Evolutionary conservation across 2,797 vertebrate species (phyloP).

Genomic region (Danio choprae): DNA sequence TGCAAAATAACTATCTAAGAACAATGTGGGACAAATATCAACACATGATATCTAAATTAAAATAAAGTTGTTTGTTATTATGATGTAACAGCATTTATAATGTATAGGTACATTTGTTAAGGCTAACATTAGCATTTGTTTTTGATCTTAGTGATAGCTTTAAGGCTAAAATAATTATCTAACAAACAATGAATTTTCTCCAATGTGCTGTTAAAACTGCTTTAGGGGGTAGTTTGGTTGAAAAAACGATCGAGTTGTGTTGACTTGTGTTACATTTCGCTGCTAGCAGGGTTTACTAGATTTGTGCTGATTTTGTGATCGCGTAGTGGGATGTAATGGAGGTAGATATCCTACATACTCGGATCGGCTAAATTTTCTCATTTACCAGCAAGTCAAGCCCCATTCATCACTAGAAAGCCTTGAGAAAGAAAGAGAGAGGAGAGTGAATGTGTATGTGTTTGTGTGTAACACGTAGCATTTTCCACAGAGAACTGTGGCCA

Average conservation of each 20-base stretch:
- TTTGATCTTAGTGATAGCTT: background rate
- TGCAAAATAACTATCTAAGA: background rate
- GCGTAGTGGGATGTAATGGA: conserved; percentile 17
- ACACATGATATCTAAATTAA: too few relatives aligned
- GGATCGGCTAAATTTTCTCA: conserved; percentile 42
- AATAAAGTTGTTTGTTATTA: background rate
- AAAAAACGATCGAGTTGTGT: background rate
- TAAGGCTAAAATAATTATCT: background rate
- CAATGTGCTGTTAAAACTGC: background rate
- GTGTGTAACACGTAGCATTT: conserved; percentile 7
- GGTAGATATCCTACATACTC: conserved; percentile 34
- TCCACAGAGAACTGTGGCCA: conserved; percentile 6
- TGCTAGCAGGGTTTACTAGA: conserved; percentile 20
- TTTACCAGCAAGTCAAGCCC: conserved; percentile 57
- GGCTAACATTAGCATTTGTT: background rate
- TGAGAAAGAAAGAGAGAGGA: conserved; percentile 21
- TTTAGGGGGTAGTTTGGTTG: background rate
- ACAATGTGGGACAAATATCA: background rate
- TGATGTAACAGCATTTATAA: background rate
- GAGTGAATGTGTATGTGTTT: background rate
- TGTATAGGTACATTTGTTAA: background rate
- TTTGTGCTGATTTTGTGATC: conserved; percentile 15
- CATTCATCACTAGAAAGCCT: conserved; percentile 52
- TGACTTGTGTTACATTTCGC: conserved; percentile 9
- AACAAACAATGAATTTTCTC: background rate